phyloP scores from a whole-genome alignment of 2,888 invertebrate species.

The Cerastis leucographa region DNA sequence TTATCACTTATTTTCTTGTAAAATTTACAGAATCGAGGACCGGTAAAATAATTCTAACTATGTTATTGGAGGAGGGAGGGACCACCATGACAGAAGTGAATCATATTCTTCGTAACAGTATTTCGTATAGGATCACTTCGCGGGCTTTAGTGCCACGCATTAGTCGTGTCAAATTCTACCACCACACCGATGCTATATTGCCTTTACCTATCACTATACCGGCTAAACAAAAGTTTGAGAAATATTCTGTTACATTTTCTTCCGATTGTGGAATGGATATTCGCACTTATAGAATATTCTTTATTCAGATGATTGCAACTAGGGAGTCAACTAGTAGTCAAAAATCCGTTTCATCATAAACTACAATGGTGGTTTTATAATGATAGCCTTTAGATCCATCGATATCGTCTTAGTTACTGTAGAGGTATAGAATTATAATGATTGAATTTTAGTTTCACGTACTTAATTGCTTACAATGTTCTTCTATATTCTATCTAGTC shows the following conservation, averaged over 20 bases:
- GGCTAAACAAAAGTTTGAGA: slow-evolving; percentile 76
- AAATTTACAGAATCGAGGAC: slow-evolving; percentile 80
- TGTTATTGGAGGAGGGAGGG: slow-evolving; percentile 84
- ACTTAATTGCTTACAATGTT: background rate
- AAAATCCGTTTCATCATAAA: slow-evolving; percentile 3
- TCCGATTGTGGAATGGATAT: slow-evolving; percentile 87
- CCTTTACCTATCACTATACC: slow-evolving; percentile 80
- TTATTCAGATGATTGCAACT: slow-evolving; percentile 68
- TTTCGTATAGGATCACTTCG: slow-evolving; percentile 78
- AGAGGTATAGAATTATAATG: background rate
- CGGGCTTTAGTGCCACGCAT: slow-evolving; percentile 75
- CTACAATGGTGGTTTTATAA: background rate
- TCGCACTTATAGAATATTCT: slow-evolving; percentile 83
- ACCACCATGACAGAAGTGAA: slow-evolving; percentile 81
- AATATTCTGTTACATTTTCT: slow-evolving; percentile 82
- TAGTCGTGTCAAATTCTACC: slow-evolving; percentile 76
- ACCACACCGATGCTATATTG: slow-evolving; percentile 77
- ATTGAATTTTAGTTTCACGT: background rate
- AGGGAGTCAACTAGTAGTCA: slow-evolving; percentile 22
- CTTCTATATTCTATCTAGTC: background rate
- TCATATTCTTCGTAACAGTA: slow-evolving; percentile 80
- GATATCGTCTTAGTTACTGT: background rate
- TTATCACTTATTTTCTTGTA: background rate
- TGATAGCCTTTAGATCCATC: background rate
- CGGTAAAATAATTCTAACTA: slow-evolving; percentile 81